Evolutionary conservation across 2,113 vertebrate genomes (phyloP), one percentile per base, ranked within the genome.

Genomic region (Crotalus helleri): DNA sequence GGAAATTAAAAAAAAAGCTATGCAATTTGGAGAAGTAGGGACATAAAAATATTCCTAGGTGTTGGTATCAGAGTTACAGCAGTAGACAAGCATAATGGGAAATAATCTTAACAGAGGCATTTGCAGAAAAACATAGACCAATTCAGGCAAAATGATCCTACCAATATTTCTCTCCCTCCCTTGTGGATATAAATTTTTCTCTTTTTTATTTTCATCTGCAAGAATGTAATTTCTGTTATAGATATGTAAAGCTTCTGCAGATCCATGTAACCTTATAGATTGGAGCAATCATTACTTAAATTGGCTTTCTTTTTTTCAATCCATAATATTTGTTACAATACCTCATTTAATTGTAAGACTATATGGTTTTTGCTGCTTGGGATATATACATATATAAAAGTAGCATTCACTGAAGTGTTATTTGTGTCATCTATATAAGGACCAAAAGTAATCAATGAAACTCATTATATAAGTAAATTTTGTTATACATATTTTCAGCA

Each of bases 301-400:
- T 94, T 39, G 87, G 0, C 26, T 94, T 96, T 94, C 10, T 92
- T 49, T 94, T 96, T 91, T n/a, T 90, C 89, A 58, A 85, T 19
- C 58, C 53, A 93, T 94, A 92, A 92, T 29, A 69, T 39, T 93
- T 19, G 92, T 74, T 21, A 51, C 49, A 51, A 10, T 51, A 85
- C 61, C 11, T 91, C 5, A 0, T 95, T 95, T 93, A 49, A n/a
- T 6, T 92, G 23, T 51, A 89, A 94, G 11, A 10, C 8, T 26
- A 44, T 7, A n/a, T 91, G 0, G 1, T 64, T 29, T 39, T 11
- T 54, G 15, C 0, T 6, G 92, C 93, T 3, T 89, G 81, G 91
- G 61, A 13, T 21, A 81, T 39, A 39, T 39, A 39, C 1, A 39
- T 39, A 39, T 39, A 81, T 44, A 39, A 3, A 58, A 58, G 15